These are phyloP conservation scores for Pteropus alecto DNA, from an alignment of 2,113 vertebrate genomes.

Conservation along the genomic window DNA sequence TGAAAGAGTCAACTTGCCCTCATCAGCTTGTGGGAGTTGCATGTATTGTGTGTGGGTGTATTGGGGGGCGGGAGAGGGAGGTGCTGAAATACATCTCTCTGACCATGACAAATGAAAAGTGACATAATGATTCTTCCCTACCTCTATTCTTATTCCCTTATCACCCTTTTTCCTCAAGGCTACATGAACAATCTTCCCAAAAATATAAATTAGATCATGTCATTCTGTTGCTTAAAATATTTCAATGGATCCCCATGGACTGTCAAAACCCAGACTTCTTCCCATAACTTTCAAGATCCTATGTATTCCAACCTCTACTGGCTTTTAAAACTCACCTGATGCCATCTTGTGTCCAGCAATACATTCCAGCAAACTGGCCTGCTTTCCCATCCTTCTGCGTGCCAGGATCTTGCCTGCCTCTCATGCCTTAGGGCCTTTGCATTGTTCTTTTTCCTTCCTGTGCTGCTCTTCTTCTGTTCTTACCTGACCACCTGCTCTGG, in stretches of 20 bases:
- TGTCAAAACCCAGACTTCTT: neutral
- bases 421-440: neutral
- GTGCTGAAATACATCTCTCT: neutral
- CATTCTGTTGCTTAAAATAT: neutral
- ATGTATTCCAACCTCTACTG: neutral
- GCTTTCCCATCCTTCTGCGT: rapidly evolving
- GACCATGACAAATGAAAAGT: neutral
- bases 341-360: rapidly evolving
- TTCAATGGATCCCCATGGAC: neutral
- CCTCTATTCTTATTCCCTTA: neutral
- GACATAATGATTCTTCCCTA: neutral
- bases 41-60: neutral
- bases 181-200: neutral
- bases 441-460: neutral
- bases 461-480: rapidly evolving
- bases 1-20: neutral
- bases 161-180: neutral
- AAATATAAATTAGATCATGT: neutral
- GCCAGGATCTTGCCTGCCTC: neutral
- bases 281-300: neutral
- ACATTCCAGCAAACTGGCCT: neutral
- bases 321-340: neutral
- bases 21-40: neutral
- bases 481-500: neutral
- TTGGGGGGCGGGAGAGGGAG: no score